Percentiles rank a stretch among this genome's conserved stretches.
phyloP scores from a whole-genome alignment of 1,140 invertebrate species.

The Apocrypta bakeri region DNA sequence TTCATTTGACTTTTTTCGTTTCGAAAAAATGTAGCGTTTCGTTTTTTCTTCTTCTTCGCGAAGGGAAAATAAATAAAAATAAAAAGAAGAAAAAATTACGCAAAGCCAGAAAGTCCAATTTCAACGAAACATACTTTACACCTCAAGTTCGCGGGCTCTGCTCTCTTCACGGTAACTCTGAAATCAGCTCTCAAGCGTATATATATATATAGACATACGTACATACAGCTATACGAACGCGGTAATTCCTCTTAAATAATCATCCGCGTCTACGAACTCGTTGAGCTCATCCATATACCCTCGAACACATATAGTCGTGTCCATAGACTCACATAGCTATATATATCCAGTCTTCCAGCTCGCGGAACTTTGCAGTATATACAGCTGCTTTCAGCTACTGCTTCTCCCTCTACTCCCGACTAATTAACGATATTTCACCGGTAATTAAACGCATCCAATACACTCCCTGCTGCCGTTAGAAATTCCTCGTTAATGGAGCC shows the following conservation, averaged over 20 bases:
- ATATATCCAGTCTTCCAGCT: not conserved
- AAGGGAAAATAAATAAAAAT: too few species aligned
- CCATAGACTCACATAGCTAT: not conserved
- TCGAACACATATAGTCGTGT: too few species aligned
- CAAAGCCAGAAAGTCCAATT: too few species aligned
- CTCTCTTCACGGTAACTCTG: too few species aligned
- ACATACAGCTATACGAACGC: constrained; percentile 35
- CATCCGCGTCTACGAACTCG: constrained; percentile 58
- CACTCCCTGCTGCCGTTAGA: not conserved
- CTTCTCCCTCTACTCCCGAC: constrained; percentile 23
- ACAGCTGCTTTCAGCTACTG: constrained; percentile 9
- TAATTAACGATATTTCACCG: constrained; percentile 74
- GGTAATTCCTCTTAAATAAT: constrained; percentile 64
- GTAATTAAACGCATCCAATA: constrained; percentile 72
- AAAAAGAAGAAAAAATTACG: too few species aligned
- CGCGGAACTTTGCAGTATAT: constrained; percentile 58
- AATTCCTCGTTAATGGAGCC: constrained; percentile 58
- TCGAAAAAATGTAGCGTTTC: too few species aligned
- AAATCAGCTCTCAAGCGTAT: too few species aligned
- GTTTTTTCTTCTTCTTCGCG: too few species aligned
- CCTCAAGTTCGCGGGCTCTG: constrained; percentile 5
- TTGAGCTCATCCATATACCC: not conserved
- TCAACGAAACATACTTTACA: too few species aligned
- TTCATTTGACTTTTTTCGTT: too few species aligned
- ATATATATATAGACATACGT: constrained; percentile 14